phyloP scores from a whole-genome alignment of 2,888 invertebrate species.

The Eucera pruinosa region DNA sequence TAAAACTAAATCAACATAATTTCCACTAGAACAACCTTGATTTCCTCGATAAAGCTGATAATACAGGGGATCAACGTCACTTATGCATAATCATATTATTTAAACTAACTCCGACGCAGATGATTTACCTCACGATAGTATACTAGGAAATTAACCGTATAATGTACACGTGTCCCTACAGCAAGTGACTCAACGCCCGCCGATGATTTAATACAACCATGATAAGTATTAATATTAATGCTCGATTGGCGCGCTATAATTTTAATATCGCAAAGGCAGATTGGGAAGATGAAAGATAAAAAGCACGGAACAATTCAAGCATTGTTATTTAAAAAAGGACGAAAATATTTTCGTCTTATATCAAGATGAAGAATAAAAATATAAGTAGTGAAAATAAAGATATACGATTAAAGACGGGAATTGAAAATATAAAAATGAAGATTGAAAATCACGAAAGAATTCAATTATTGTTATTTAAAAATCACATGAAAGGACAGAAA shows the following conservation, averaged over 20 bases:
- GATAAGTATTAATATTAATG: conserved; percentile 23
- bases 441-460: too few species aligned
- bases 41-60: not conserved
- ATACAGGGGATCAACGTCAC: conserved; percentile 1
- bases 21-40: not conserved
- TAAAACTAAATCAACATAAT: not conserved
- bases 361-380: too few species aligned
- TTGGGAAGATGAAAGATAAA: not conserved
- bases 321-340: not conserved
- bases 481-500: too few species aligned
- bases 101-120: conserved; percentile 15
- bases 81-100: conserved; percentile 8
- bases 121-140: conserved; percentile 29
- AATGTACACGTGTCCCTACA: conserved; percentile 26
- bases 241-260: not conserved
- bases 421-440: too few species aligned
- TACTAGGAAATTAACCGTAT: conserved; percentile 31
- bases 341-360: too few species aligned
- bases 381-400: too few species aligned
- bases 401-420: too few species aligned
- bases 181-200: conserved; percentile 46
- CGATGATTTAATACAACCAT: conserved; percentile 32
- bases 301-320: too few species aligned
- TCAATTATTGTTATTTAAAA: too few species aligned
- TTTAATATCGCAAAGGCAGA: conserved; percentile 1